Evolutionary conservation across 2,888 invertebrate species (phyloP), one percentile per base, ranked within the genome.

Genomic region (Seladonia tumulorum): DNA sequence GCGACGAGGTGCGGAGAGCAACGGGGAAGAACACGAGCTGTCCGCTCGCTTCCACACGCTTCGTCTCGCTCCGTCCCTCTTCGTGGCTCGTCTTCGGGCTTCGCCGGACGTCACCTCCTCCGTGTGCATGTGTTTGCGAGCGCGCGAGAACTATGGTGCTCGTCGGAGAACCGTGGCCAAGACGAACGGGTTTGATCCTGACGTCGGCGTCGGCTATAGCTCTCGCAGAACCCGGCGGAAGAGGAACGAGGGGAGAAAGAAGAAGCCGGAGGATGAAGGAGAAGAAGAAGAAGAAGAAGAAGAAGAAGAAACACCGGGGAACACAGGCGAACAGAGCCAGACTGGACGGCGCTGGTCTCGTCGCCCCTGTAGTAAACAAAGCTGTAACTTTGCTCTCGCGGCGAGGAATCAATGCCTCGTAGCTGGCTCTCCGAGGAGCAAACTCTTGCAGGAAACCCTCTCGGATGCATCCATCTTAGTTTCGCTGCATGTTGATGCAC

Each of bases 321-420:
- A 88, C 87, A 88, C 88, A 90, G 90, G 89, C 86, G 88, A 88
- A 63, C 88, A 85, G 90, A 87, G 93, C 92, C 92, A 95, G 95
- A 95, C 95, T 95, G 94, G 94, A 93, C 94, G 95, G 94, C 94
- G 95, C 94, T 93, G 92, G 79, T 90, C 92, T 92, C 93, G 93
- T 93, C 93, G 94, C 91, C 90, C 91, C 88, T 89, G 93, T 92
- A 93, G 95, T 95, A 95, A 95, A 95, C 95, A 95, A 95, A 95
- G 94, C 95, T 95, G 95, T 95, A 95, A 95, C 94, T 95, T 94
- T 95, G 94, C 89, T 92, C 92, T 91, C 92, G 92, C 92, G 90
- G 93, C 91, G 92, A 93, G 91, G 95, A 94, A 95, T 95, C 95
- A 94, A 95, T 95, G 95, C 93, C 89, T 88, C 90, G 87, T 80